Evolutionary conservation across 2,113 vertebrate species (phyloP).

Genomic region (Micronycteris hirsuta): DNA sequence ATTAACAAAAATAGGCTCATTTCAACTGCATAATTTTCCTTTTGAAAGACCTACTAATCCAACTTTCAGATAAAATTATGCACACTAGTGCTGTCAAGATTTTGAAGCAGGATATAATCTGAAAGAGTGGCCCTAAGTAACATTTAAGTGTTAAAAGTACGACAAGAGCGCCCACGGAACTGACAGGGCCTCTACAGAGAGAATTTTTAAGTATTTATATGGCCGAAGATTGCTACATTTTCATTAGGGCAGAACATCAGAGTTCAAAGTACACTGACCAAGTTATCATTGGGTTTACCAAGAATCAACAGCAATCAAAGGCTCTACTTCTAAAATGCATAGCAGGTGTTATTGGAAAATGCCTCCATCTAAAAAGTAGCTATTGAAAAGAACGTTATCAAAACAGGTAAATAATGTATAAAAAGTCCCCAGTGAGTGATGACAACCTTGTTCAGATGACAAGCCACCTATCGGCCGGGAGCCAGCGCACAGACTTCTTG

Average conservation of each 20-base stretch:
- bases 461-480: neutral
- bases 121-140: neutral
- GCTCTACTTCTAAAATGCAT: slow-evolving; percentile 22
- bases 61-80: neutral
- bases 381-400: slow-evolving; percentile 52
- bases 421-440: slow-evolving; percentile 56
- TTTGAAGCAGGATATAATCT: neutral
- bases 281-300: neutral
- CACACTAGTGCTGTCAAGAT: neutral
- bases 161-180: neutral
- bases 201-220: slow-evolving; percentile 59
- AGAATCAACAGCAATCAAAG: slow-evolving; percentile 56
- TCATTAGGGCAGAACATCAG: neutral
- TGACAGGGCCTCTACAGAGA: neutral
- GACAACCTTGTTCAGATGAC: slow-evolving; percentile 49
- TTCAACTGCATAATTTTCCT: neutral
- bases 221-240: neutral
- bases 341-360: slow-evolving; percentile 68
- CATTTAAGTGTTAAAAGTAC: neutral
- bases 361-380: slow-evolving; percentile 45
- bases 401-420: slow-evolving; percentile 59
- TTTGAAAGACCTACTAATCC: neutral
- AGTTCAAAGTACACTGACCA: neutral
- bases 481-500: slow-evolving; percentile 44
- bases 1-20: neutral